Percentiles rank a stretch among this genome's conserved stretches.
phyloP scores from a whole-genome alignment of 2,797 vertebrate species.

The Phoeniculus purpureus region DNA sequence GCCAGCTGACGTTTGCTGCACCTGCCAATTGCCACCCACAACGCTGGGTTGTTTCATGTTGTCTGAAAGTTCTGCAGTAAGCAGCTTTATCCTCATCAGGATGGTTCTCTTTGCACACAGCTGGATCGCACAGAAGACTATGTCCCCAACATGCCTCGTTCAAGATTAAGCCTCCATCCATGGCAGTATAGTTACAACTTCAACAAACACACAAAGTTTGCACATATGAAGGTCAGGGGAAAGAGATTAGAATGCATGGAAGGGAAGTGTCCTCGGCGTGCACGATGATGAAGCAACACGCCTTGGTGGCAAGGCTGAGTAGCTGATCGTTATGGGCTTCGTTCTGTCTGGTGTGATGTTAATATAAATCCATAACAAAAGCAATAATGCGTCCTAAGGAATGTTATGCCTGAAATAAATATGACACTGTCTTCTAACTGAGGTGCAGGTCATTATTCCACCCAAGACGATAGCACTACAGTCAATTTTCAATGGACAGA shows the following conservation, averaged over 20 bases:
- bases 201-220: neutral
- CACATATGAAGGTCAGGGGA: neutral
- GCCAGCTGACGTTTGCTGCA: conserved; percentile 23
- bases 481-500: neutral
- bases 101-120: neutral
- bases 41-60: neutral
- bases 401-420: conserved; percentile 13
- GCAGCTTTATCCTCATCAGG: neutral
- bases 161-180: neutral
- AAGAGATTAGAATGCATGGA: neutral
- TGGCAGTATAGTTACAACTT: neutral
- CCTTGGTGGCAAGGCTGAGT: neutral
- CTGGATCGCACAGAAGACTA: neutral
- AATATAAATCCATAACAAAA: neutral
- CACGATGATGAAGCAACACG: neutral
- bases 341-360: neutral
- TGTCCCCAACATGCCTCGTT: neutral
- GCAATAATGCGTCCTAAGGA: neutral
- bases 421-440: neutral
- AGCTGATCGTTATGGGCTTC: neutral
- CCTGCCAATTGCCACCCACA: neutral
- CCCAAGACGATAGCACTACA: neutral
- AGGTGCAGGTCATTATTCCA: neutral
- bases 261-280: neutral
- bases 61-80: neutral